Evolutionary conservation across 2,888 invertebrate genomes (phyloP).

Genomic region (Aphidius colemani): DNA sequence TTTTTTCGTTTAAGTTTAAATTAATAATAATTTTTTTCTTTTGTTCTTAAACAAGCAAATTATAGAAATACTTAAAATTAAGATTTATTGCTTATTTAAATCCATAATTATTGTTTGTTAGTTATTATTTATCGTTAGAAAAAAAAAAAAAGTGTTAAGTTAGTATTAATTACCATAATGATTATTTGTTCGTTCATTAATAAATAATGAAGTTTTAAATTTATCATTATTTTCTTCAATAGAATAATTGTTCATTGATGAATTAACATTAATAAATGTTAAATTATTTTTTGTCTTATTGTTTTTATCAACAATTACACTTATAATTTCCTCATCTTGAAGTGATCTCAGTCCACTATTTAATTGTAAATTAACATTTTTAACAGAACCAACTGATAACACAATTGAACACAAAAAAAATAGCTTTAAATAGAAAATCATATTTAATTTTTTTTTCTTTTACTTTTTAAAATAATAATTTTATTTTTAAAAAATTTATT

Average conservation of each 20-base stretch:
- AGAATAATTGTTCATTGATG: slow-evolving; percentile 37
- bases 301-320: slow-evolving; percentile 42
- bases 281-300: slow-evolving; percentile 44
- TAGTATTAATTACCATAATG: slow-evolving; percentile 47
- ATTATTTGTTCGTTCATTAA: slow-evolving; percentile 35
- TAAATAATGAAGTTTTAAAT: slow-evolving; percentile 27
- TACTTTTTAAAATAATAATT: no score
- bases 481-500: no score
- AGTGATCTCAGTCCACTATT: slow-evolving; percentile 35
- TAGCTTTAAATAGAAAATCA: background rate
- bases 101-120: background rate
- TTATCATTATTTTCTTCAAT: slow-evolving; percentile 20
- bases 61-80: background rate
- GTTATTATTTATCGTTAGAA: background rate
- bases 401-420: slow-evolving; percentile 9
- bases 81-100: background rate
- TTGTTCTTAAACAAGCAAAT: background rate
- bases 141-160: background rate
- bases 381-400: slow-evolving; percentile 29
- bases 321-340: slow-evolving; percentile 50
- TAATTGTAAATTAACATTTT: slow-evolving; percentile 44
- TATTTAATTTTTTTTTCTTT: no score
- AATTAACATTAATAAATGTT: slow-evolving; percentile 46
- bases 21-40: background rate
- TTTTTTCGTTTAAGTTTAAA: background rate